Conservation (phyloP, 2,113 vertebrate genomes). For the Cyanocitta stelleri region DNA sequence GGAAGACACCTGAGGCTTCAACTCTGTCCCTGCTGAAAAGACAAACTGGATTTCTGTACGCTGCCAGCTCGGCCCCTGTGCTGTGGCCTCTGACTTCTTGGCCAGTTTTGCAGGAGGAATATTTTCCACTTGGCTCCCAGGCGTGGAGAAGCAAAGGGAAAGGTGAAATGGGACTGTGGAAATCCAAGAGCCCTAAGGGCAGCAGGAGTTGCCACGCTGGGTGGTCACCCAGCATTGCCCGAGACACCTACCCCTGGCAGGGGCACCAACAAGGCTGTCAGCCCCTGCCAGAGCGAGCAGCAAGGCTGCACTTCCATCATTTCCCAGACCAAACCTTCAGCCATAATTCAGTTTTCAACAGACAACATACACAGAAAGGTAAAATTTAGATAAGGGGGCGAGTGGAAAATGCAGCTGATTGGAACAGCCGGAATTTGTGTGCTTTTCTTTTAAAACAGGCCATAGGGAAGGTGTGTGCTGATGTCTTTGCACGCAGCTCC, state of each 20-base stretch:
- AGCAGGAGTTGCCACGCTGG: background rate
- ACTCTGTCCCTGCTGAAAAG: background rate
- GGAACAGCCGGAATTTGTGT: rapidly evolving
- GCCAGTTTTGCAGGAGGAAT: background rate
- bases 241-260: background rate
- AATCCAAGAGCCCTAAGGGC: rapidly evolving
- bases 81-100: background rate
- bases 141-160: background rate
- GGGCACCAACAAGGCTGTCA: background rate
- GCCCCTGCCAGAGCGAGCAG: background rate
- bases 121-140: background rate
- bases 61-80: background rate
- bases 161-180: background rate
- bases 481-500: background rate
- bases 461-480: background rate
- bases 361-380: background rate
- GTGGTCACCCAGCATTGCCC: background rate
- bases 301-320: background rate
- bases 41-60: rapidly evolving
- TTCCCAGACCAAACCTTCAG: background rate
- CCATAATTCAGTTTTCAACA: background rate
- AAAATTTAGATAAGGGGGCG: background rate
- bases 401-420: background rate
- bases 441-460: background rate
- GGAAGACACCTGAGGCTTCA: background rate